A percentile compares a stretch with the other conserved stretches of the same genome.
Conservation (phyloP, 35 echinoderm and acorn worm species). For the Apostichopus californicus region DNA sequence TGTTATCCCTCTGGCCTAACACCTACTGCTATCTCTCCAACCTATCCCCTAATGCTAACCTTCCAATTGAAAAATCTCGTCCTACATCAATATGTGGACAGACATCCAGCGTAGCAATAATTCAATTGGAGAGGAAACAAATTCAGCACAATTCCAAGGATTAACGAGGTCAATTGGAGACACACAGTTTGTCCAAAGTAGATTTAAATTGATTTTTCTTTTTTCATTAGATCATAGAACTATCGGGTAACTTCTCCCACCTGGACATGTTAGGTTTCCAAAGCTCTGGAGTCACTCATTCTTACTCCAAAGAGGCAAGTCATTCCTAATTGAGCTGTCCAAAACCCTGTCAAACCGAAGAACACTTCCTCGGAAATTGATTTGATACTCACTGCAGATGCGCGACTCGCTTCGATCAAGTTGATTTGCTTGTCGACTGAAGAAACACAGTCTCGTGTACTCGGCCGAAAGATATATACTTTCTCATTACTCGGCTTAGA, state of each 20-base stretch:
- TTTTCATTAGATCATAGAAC: not conserved
- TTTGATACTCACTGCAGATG: not conserved
- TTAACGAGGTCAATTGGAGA: not conserved
- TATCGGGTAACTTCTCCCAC: not conserved
- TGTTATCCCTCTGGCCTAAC: no score
- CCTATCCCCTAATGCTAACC: no score
- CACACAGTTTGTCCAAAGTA: not conserved
- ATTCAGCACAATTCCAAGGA: not conserved
- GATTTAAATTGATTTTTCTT: not conserved
- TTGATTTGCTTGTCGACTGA: not conserved
- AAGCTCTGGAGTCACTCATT: not conserved
- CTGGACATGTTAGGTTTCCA: not conserved
- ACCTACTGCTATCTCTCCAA: no score
- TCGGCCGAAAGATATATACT: not conserved
- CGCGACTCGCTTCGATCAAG: not conserved
- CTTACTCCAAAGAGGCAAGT: not conserved
- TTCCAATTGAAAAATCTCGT: no score
- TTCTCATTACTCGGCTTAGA: not conserved
- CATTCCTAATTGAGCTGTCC: not conserved
- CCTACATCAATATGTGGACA: no score
- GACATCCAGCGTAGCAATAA: no score
- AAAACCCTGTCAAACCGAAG: not conserved
- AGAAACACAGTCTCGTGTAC: not conserved
- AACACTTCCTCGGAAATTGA: not conserved
- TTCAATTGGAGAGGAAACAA: no score